A percentile compares a stretch with the other conserved stretches of the same genome.
Evolutionary conservation across 1,140 invertebrate genomes (phyloP).

Genomic region (Eriosoma lanigerum): DNA sequence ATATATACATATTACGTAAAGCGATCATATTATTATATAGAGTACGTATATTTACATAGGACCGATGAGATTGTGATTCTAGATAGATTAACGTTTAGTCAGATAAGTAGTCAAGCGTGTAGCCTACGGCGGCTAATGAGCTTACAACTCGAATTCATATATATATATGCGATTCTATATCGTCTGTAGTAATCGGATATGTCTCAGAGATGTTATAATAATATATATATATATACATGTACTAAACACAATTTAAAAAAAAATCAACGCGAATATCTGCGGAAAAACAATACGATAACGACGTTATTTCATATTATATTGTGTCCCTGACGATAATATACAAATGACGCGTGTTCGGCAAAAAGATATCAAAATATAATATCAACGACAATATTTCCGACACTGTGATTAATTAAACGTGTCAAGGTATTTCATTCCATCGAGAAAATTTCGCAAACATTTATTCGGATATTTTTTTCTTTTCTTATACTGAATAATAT

Average conservation of each 20-base stretch:
- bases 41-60: slow-evolving; percentile 3
- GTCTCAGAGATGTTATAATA: too few species aligned
- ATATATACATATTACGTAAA: too few species aligned
- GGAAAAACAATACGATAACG: neutral
- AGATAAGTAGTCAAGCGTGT: slow-evolving; percentile 25
- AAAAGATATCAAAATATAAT: too few species aligned
- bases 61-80: slow-evolving; percentile 53
- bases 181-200: neutral
- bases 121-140: slow-evolving; percentile 19
- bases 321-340: neutral
- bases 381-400: too few species aligned
- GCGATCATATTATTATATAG: neutral
- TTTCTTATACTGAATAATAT: too few species aligned
- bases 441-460: too few species aligned
- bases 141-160: slow-evolving; percentile 40
- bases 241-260: neutral
- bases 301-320: neutral
- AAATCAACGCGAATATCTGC: neutral
- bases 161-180: neutral
- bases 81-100: slow-evolving; percentile 32
- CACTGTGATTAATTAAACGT: too few species aligned
- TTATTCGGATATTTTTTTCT: too few species aligned
- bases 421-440: too few species aligned
- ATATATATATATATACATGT: too few species aligned
- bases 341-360: too few species aligned